phyloP scores from a whole-genome alignment of 2,888 invertebrate genomes.

The Lymantria monacha region DNA sequence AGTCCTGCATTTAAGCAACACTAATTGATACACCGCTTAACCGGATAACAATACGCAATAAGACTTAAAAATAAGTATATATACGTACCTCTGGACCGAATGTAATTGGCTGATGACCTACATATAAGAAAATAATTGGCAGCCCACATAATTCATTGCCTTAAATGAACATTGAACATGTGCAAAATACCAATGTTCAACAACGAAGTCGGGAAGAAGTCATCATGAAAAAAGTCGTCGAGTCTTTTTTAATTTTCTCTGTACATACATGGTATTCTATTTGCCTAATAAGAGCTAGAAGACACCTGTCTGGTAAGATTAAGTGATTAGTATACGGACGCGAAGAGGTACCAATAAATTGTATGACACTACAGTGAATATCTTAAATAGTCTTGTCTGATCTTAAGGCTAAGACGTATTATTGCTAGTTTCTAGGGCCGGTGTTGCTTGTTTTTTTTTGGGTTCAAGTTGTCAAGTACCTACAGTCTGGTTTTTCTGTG shows the following conservation, averaged over 20 bases:
- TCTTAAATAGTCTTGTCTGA: conserved; percentile 29
- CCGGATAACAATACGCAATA: too few relatives aligned
- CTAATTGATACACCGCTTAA: too few relatives aligned
- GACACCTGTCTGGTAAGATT: conserved; percentile 51
- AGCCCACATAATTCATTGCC: conserved; percentile 33
- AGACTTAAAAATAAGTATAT: too few relatives aligned
- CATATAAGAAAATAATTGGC: conserved; percentile 31
- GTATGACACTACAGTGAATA: conserved; percentile 45
- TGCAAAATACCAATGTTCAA: conserved; percentile 41
- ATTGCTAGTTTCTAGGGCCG: conserved; percentile 28
- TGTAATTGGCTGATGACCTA: not conserved
- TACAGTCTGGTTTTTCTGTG: not conserved
- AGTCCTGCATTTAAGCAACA: too few relatives aligned
- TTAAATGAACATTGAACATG: conserved; percentile 38
- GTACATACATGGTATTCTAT: conserved; percentile 36
- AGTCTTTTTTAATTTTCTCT: conserved; percentile 27
- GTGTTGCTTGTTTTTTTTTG: conserved; percentile 30
- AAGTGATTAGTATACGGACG: conserved; percentile 46
- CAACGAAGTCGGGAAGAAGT: conserved; percentile 16
- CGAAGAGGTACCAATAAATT: conserved; percentile 45
- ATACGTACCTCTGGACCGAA: too few relatives aligned
- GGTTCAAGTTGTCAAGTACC: not conserved
- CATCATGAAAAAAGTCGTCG: conserved; percentile 13
- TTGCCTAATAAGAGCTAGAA: conserved; percentile 46
- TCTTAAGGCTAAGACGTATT: conserved; percentile 48